A percentile compares a stretch with the other conserved stretches of the same genome.
phyloP scores from a whole-genome alignment of 1,140 invertebrate species.

The Nautilus pompilius region DNA sequence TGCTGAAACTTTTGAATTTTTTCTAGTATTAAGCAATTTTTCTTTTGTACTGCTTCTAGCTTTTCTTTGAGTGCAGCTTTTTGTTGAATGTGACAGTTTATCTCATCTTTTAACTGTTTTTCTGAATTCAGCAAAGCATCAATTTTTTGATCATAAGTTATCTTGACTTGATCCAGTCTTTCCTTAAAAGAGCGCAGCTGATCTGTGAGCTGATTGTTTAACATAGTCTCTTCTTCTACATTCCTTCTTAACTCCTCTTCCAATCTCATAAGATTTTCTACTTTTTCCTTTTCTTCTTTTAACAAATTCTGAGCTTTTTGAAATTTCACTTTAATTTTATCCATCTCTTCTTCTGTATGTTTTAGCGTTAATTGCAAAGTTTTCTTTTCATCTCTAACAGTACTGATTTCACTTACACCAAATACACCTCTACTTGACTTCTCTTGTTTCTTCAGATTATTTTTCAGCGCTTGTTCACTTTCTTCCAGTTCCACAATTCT shows the following conservation, averaged over 20 bases:
- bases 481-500: slow-evolving; percentile 45
- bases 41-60: no score
- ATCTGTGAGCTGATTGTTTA: neutral
- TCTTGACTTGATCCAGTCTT: neutral
- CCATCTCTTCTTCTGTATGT: neutral
- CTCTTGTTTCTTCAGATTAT: slow-evolving; percentile 18
- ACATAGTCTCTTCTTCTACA: neutral
- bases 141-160: slow-evolving; percentile 10
- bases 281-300: neutral
- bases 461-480: slow-evolving; percentile 28
- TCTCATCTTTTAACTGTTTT: slow-evolving; percentile 14
- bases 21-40: no score
- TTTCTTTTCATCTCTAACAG: no score
- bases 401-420: no score
- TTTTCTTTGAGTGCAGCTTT: slow-evolving; percentile 14
- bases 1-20: no score
- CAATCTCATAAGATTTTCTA: neutral
- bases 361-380: no score
- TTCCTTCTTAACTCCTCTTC: neutral
- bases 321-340: neutral
- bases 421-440: no score
- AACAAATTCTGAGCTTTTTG: neutral
- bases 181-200: neutral
- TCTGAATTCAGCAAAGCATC: slow-evolving; percentile 19
- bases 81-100: slow-evolving; percentile 13